Evolutionary conservation across 1,140 invertebrate species (phyloP), one percentile per base, ranked within the genome.

Genomic region (Drosophila burlai): DNA sequence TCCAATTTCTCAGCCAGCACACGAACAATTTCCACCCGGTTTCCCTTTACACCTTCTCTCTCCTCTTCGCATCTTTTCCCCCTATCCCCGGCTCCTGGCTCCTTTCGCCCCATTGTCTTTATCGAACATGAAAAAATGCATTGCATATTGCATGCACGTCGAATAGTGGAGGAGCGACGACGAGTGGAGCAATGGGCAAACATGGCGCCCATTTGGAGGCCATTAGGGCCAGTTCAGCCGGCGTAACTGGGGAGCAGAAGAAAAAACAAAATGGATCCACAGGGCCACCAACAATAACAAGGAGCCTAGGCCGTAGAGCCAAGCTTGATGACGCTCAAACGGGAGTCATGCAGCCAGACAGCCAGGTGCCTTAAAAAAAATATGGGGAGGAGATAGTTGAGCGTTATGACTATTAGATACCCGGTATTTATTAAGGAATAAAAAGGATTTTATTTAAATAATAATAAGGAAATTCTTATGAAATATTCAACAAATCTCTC

Each of bases 101-200:
- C 65, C 59, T 61, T 42, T 29, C 36, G 61, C 58, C 55, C 76
- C 64, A 81, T 90, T 89, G 85, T 89, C 84, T 84, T 84, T 90
- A 89, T 90, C 63, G 85, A 89, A 84, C 78, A 79, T 90, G 85
- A 85, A 87, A 89, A 87, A 87, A 78, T 80, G 80, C 83, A 86
- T 76, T 71, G 66, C 80, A 82, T 72, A 85, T 63, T 81, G 66
- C 72, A 72, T 46, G 43, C 69, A 68, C 69, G 58, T 65, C 40
- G 52, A 63, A 38, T 18, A 43, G 18, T n/a, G 18, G n/a, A 13
- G 24, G 21, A 57, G 46, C 31, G 54, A 21, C 40, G 45, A 52
- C 31, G 57, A 49, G 68, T 47, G 69, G 34, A 65, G 67, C 47
- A 63, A 59, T 62, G 74, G 50, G 49, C 73, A 81, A 85, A 84